Base-by-base conservation (phyloP, 2,113 vertebrate genomes). In the Lycocorax pyrrhopterus region DNA sequence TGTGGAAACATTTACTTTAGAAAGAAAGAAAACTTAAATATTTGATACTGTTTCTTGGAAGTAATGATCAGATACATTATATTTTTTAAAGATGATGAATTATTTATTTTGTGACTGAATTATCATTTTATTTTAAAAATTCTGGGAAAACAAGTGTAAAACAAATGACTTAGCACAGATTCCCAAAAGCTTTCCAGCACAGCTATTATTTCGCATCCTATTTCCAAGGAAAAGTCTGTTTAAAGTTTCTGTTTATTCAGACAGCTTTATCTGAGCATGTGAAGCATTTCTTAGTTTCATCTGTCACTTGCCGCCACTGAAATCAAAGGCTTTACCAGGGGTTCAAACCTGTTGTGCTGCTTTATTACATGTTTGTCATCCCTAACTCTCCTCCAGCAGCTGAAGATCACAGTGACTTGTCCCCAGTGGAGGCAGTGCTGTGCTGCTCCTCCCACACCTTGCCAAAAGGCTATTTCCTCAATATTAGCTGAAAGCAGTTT, bases 321-420 rank as follows among this genome's bases (percentile, higher is more conserved):
- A 91, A 96, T 95, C 90, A 94, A 95, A 90, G 69, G 26, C 73
- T 93, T 91, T 59, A 93, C 69, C 69, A 14, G 72, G 73, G 62
- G 79, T 44, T 39, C 79, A 78, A 56, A 84, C 35, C 53, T 78
- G 53, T 93, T 89, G 76, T 88, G 73, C 64, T 71, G 87, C 81
- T 64, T 44, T 68, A 43, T 84, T 56, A 72, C 43, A 10, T 13
- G 18, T 95, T 89, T 94, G 72, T 93, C 86, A 93, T 94, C 49
- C 67, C 44, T 27, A 68, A 7, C 25, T 88, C 91, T 88, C 44
- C 72, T 71, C 43, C 72, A 84, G 84, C 85, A 75, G 73, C 86
- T 82, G 87, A 74, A 63, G 82, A 94, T 94, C 79, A 51, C 67
- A 95, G 95, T 1, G 83, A 53, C 69, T 35, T 81, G 87, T 85